Percentiles rank a stretch among this genome's conserved stretches.
phyloP scores from a whole-genome alignment of 1,140 invertebrate species.

The Dendroctonus ponderosae region DNA sequence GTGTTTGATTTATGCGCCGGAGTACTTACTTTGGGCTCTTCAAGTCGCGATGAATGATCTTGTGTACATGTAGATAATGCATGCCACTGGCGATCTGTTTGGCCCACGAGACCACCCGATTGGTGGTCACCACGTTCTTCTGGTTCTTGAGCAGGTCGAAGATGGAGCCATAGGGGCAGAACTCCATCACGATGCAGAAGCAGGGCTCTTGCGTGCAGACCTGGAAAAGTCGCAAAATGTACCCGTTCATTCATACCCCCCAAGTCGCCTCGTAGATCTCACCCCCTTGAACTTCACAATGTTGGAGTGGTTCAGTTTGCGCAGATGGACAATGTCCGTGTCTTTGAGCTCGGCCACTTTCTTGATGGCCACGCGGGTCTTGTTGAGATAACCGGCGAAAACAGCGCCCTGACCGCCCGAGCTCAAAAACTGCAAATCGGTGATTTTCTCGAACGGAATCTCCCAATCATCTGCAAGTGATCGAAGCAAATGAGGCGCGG shows the following conservation, averaged over 20 bases:
- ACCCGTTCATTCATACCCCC: background rate
- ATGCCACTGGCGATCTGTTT: constrained; percentile 95
- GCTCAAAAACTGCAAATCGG: constrained; percentile 88
- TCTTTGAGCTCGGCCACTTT: constrained; percentile 92
- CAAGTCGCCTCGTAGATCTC: background rate
- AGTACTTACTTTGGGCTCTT: constrained; percentile 90
- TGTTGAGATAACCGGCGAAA: constrained; percentile 82
- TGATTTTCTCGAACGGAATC: constrained; percentile 90
- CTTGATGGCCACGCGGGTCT: constrained; percentile 91
- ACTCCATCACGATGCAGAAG: constrained; percentile 98
- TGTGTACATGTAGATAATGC: constrained; percentile 93
- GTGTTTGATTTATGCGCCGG: too few relatives aligned
- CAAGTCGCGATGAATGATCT: constrained; percentile 96
- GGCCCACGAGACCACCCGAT: constrained; percentile 85
- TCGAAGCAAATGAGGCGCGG: background rate
- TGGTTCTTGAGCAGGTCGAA: constrained; percentile 80
- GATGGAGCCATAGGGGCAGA: constrained; percentile 91
- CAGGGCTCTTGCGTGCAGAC: constrained; percentile 78
- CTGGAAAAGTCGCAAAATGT: constrained; percentile 2
- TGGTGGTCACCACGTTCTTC: constrained; percentile 77
- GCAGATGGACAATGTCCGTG: constrained; percentile 90
- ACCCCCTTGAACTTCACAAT: constrained; percentile 89
- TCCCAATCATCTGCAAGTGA: constrained; percentile 79
- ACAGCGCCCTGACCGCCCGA: constrained; percentile 96
- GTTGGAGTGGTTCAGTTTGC: constrained; percentile 94